phyloP scores from a whole-genome alignment of 2,797 vertebrate species.

The Pseudomugil tenellus region DNA sequence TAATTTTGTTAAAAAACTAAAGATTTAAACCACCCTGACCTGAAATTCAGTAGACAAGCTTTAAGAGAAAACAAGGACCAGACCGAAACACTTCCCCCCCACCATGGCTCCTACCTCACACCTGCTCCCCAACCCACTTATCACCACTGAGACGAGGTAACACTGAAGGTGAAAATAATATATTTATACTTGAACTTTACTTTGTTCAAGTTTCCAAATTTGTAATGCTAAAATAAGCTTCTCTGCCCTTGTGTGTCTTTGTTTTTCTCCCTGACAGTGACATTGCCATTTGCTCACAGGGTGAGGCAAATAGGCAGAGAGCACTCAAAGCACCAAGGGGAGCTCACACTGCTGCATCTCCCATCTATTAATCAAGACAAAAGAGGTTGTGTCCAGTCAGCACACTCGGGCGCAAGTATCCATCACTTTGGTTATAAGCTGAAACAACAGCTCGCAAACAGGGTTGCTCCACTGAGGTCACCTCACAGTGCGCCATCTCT shows the following conservation, averaged over 20 bases:
- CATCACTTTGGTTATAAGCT: conserved; percentile 63
- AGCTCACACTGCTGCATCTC: conserved; percentile 42
- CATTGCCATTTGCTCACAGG: conserved; percentile 15
- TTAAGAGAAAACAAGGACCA: too few species aligned
- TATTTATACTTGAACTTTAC: conserved; percentile 30
- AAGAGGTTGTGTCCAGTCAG: conserved; percentile 69
- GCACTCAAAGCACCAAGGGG: conserved; percentile 39
- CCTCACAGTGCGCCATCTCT: conserved; percentile 8
- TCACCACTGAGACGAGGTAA: not conserved
- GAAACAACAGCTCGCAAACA: conserved; percentile 21
- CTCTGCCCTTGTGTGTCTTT: conserved; percentile 23
- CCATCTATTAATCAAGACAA: conserved; percentile 72
- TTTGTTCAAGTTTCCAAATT: conserved; percentile 21
- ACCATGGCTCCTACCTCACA: not conserved
- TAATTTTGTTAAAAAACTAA: not conserved
- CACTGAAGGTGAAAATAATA: conserved; percentile 7
- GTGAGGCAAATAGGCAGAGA: conserved; percentile 28
- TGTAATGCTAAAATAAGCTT: conserved; percentile 36
- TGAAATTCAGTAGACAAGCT: not conserved
- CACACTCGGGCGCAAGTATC: conserved; percentile 55
- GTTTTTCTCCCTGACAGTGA: conserved; percentile 9
- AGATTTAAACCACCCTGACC: not conserved
- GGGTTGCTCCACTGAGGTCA: conserved; percentile 14
- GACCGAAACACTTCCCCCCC: not conserved
- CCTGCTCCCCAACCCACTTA: conserved; percentile 5